A percentile compares a stretch with the other conserved stretches of the same genome.
Evolutionary conservation across 2,113 vertebrate genomes (phyloP).

Genomic region (Urocolius indicus): DNA sequence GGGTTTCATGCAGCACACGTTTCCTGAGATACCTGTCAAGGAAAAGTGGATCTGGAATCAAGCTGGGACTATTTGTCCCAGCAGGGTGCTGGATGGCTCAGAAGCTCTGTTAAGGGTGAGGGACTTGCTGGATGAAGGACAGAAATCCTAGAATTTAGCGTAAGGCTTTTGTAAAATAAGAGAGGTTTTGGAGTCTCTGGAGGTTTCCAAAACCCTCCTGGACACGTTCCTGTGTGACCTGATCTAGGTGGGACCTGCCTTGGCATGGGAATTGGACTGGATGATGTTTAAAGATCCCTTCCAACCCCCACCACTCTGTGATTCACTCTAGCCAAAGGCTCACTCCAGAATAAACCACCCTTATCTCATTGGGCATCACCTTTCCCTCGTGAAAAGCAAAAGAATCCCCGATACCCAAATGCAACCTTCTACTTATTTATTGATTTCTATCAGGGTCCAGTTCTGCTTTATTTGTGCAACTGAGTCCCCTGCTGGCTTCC

Average conservation of each 20-base stretch:
- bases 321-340: neutral
- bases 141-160: neutral
- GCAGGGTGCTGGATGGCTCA: neutral
- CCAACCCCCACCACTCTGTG: too few species aligned
- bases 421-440: neutral
- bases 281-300: too few species aligned
- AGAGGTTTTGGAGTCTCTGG: too few species aligned
- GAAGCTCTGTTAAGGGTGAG: neutral
- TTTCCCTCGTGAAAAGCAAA: neutral
- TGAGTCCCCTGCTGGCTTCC: conserved; percentile 54
- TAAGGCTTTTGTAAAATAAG: neutral
- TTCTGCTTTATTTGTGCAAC: conserved; percentile 52
- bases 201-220: too few species aligned
- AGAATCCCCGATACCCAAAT: neutral
- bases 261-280: too few species aligned
- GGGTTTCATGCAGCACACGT: neutral
- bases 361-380: neutral
- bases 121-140: neutral
- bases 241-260: too few species aligned
- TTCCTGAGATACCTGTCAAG: neutral
- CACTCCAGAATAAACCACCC: neutral
- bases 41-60: neutral
- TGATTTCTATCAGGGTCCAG: neutral
- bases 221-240: too few species aligned
- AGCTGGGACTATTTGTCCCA: fast-evolving